phyloP scores from a whole-genome alignment of 2,797 vertebrate genomes.

The Ibycter americanus region DNA sequence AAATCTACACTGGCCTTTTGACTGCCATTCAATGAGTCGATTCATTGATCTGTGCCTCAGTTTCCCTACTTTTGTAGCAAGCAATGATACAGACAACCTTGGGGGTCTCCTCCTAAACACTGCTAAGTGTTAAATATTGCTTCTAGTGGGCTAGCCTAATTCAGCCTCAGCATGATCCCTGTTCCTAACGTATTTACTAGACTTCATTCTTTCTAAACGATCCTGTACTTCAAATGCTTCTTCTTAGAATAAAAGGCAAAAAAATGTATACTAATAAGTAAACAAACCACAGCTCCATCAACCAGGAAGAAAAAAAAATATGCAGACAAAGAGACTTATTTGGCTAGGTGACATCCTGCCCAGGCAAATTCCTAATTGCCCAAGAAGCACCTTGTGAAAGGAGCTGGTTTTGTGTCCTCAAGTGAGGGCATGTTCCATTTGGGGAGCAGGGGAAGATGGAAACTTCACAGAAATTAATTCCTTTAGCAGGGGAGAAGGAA shows the following conservation, averaged over 20 bases:
- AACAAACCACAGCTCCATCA: conserved; percentile 8
- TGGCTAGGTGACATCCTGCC: conserved; percentile 42
- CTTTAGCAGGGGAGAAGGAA: not conserved
- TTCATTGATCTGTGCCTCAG: not conserved
- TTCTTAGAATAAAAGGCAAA: not conserved
- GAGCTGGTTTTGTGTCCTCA: not conserved
- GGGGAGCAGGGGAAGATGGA: not conserved
- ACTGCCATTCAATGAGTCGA: not conserved
- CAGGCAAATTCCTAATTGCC: not conserved
- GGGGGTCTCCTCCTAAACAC: not conserved
- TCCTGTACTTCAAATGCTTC: not conserved
- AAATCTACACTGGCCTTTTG: not conserved
- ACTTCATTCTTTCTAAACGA: not conserved
- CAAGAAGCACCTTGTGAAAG: not conserved
- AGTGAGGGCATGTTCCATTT: not conserved
- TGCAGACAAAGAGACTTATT: not conserved
- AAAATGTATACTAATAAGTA: not conserved
- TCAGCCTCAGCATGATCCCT: not conserved
- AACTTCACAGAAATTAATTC: not conserved
- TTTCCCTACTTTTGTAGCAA: not conserved
- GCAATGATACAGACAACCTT: not conserved
- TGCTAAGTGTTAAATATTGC: not conserved
- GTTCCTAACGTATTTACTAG: not conserved
- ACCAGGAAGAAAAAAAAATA: not conserved
- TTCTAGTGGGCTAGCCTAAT: not conserved